phyloP scores from a whole-genome alignment of 2,797 vertebrate genomes.

The Aldrovandia affinis region DNA sequence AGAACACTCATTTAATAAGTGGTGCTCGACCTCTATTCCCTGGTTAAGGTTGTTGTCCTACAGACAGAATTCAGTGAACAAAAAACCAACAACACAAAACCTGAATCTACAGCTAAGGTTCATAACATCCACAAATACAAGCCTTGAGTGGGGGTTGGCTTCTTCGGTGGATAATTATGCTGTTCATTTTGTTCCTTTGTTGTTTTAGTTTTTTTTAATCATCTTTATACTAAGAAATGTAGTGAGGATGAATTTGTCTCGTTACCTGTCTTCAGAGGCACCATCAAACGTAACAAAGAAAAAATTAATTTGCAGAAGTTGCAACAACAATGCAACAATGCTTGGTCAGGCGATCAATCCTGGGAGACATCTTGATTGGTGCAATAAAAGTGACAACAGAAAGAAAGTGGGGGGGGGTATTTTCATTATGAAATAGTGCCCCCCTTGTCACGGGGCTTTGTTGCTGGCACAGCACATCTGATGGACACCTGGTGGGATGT shows the following conservation, averaged over 20 bases:
- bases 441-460: conserved; percentile 54
- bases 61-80: neutral
- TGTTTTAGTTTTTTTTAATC: neutral
- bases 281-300: neutral
- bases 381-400: conserved; percentile 68
- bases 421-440: conserved; percentile 66
- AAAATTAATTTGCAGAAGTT: neutral
- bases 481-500: conserved; percentile 47
- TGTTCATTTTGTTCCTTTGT: no score
- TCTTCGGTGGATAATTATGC: no score
- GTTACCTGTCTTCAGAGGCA: neutral
- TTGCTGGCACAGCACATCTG: conserved; percentile 63
- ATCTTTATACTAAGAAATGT: neutral
- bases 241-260: neutral
- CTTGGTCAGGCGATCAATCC: conserved; percentile 55
- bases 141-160: no score
- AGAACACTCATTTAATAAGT: neutral
- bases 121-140: neutral
- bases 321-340: neutral
- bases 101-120: neutral
- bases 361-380: conserved; percentile 63
- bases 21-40: neutral
- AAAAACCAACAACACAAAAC: neutral
- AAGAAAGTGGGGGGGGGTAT: conserved; percentile 66
- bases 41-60: neutral